Evolutionary conservation across 2,888 invertebrate species (phyloP).

Genomic region (Gandaritis pyraliata): DNA sequence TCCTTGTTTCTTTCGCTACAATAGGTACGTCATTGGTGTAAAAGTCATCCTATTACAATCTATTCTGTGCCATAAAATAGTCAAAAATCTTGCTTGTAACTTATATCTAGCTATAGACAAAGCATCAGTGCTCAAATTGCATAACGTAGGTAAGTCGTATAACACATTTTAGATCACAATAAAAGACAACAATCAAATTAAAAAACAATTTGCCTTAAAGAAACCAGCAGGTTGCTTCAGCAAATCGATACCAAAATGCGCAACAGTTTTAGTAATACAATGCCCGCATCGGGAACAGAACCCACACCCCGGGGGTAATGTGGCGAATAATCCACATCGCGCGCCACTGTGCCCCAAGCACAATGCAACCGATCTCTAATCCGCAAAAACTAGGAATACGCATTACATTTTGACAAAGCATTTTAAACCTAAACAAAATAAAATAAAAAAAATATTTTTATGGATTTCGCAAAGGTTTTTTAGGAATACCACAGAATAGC

Average conservation of each 20-base stretch:
- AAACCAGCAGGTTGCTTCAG: constrained; percentile 15
- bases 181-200: not conserved
- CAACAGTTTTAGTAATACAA: constrained; percentile 68
- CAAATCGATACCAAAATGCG: constrained; percentile 62
- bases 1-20: constrained; percentile 43
- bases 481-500: too few species aligned
- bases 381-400: constrained; percentile 75
- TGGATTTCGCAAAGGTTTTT: constrained; percentile 33
- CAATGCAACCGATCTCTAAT: constrained; percentile 67
- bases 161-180: too few species aligned
- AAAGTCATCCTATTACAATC: not conserved
- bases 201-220: too few species aligned
- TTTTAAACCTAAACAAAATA: constrained; percentile 32
- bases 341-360: constrained; percentile 62
- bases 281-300: constrained; percentile 64
- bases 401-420: constrained; percentile 6
- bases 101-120: too few species aligned
- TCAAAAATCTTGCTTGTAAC: too few species aligned
- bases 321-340: constrained; percentile 79
- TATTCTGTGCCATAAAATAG: not conserved
- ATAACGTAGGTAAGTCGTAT: too few species aligned
- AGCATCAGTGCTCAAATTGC: too few species aligned
- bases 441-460: constrained; percentile 7
- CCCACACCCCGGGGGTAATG: constrained; percentile 69
- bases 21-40: constrained; percentile 4